Percentiles rank a stretch among this genome's conserved stretches.
Conservation (phyloP, 2,797 vertebrate genomes). For the Pyrocephalus nanus region DNA sequence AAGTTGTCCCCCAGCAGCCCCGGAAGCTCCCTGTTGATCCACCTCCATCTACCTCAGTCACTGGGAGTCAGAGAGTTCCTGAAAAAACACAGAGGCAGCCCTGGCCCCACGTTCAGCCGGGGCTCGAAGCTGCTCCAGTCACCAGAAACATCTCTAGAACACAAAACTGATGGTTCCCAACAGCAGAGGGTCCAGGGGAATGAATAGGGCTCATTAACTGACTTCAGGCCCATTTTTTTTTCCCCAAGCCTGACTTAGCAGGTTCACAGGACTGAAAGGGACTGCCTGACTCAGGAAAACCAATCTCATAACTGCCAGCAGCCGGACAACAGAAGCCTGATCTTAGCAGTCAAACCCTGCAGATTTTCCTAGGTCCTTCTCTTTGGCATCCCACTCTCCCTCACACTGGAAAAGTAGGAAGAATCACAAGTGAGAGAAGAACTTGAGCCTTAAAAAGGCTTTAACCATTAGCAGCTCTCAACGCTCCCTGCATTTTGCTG, state of each 20-base stretch:
- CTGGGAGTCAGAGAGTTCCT: not conserved
- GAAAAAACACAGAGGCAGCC: not conserved
- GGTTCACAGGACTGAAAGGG: constrained; percentile 44
- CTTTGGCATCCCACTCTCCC: not conserved
- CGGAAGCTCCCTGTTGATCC: not conserved
- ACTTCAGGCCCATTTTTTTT: constrained; percentile 35
- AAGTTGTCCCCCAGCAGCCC: not conserved
- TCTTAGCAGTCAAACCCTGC: not conserved
- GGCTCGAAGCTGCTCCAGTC: not conserved
- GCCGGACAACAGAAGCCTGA: not conserved
- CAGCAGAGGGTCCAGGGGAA: constrained; percentile 18
- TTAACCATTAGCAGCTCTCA: not conserved
- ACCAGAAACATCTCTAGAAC: constrained; percentile 42
- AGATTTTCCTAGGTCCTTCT: not conserved
- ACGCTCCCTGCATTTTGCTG: fast-evolving
- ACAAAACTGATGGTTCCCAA: not conserved
- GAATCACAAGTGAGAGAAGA: not conserved
- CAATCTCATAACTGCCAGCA: not conserved
- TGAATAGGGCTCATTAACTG: constrained; percentile 46
- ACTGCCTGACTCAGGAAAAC: constrained; percentile 64
- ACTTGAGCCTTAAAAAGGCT: not conserved
- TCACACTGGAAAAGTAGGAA: not conserved
- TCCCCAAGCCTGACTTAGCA: constrained; percentile 41
- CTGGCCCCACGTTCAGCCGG: fast-evolving
- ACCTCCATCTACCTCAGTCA: not conserved